Conservation (phyloP, 2,113 vertebrate genomes). For the Empidonax alnorum region DNA sequence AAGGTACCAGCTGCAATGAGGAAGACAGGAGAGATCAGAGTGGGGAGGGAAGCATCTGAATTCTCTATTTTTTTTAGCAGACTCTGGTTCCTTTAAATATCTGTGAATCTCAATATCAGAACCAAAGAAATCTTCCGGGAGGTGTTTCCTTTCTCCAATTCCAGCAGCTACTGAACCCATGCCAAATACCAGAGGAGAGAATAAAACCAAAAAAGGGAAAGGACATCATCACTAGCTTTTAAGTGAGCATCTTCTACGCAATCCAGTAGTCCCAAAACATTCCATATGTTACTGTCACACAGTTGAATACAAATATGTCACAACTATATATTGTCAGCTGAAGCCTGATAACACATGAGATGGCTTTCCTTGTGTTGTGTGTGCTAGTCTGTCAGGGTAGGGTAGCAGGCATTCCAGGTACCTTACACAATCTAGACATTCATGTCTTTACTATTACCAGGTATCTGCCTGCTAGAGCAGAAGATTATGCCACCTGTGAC, state of each 20-base stretch:
- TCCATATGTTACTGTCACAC: not conserved
- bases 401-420: not conserved
- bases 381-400: not conserved
- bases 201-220: constrained; percentile 23
- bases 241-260: not conserved
- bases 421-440: not conserved
- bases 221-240: not conserved
- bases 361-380: not conserved
- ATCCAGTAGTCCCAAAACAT: not conserved
- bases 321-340: not conserved
- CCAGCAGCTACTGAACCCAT: not conserved
- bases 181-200: constrained; percentile 4
- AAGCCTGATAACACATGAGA: not conserved
- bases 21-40: not conserved
- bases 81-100: not conserved
- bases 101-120: not conserved
- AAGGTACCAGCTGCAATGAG: not conserved
- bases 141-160: constrained; percentile 15
- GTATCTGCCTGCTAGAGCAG: not conserved
- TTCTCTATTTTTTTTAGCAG: not conserved
- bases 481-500: not conserved
- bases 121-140: not conserved
- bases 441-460: not conserved
- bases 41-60: not conserved
- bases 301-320: not conserved